Conservation (phyloP, 2,797 vertebrate genomes). For the Thalassophryne amazonica region DNA sequence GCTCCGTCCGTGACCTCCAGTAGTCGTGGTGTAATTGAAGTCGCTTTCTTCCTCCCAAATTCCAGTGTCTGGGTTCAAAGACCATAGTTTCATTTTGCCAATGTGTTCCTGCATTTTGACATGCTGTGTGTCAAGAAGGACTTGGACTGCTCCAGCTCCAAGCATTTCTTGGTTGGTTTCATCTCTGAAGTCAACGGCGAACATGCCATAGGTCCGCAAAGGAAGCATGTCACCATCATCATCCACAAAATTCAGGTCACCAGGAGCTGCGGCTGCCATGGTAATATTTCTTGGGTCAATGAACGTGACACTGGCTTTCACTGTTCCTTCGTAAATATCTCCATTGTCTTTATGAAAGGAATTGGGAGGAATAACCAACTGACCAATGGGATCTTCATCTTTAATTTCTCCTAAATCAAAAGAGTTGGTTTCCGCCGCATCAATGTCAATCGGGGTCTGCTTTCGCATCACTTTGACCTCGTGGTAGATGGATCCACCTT, state of each 20-base stretch:
- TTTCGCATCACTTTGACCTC: conserved; percentile 90
- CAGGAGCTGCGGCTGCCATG: conserved; percentile 83
- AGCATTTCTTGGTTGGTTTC: conserved; percentile 77
- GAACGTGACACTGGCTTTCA: conserved; percentile 93
- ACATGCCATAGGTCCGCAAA: conserved; percentile 95
- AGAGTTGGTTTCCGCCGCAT: conserved; percentile 76
- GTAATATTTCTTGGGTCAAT: conserved; percentile 91
- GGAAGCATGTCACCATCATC: conserved; percentile 87
- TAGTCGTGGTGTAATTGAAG: conserved; percentile 62
- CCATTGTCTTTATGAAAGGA: conserved; percentile 84
- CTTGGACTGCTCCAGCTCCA: conserved; percentile 82
- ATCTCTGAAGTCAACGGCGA: conserved; percentile 90
- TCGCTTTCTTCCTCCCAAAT: conserved; percentile 92
- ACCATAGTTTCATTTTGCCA: conserved; percentile 92
- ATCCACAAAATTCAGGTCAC: conserved; percentile 89
- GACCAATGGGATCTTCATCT: conserved; percentile 83
- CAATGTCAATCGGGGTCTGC: conserved; percentile 80
- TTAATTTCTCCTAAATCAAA: conserved; percentile 84
- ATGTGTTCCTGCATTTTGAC: conserved; percentile 90
- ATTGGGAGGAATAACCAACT: conserved; percentile 86
- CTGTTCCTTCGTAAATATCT: conserved; percentile 83
- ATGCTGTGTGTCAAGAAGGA: conserved; percentile 86
- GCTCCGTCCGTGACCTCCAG: conserved; percentile 64
- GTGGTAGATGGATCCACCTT: conserved; percentile 87
- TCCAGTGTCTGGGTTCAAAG: conserved; percentile 88